These are phyloP conservation scores for Trypoxylon attenuatum DNA, from an alignment of 2,888 invertebrate genomes.

Conservation along the genomic window DNA sequence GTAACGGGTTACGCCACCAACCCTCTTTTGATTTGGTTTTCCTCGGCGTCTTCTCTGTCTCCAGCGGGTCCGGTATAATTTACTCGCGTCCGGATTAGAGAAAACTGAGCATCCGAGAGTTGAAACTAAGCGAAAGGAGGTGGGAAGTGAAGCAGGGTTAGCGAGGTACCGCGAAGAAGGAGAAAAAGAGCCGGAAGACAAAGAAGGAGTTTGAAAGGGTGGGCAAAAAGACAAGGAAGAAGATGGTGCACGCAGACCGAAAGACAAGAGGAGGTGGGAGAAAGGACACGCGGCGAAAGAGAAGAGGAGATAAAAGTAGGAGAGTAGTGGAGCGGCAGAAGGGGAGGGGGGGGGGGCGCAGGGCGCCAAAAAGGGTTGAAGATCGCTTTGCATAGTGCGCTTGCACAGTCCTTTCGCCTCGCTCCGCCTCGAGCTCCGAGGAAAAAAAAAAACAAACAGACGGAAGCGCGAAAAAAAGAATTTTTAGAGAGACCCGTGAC, in stretches of 20 bases:
- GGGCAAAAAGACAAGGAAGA: neutral
- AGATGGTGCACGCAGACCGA: neutral
- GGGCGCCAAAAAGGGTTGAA: constrained; percentile 65
- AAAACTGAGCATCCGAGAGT: constrained; percentile 3
- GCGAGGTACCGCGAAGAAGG: neutral
- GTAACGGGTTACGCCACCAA: constrained; percentile 48
- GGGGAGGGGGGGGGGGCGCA: constrained; percentile 39
- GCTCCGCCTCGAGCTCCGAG: constrained; percentile 41
- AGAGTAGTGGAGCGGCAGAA: constrained; percentile 40
- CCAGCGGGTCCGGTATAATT: constrained; percentile 54
- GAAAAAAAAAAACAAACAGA: constrained; percentile 65
- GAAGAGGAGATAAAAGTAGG: constrained; percentile 34
- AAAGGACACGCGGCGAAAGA: constrained; percentile 31
- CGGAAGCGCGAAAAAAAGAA: constrained; percentile 68
- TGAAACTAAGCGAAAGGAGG: constrained; percentile 1
- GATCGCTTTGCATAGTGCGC: constrained; percentile 65
- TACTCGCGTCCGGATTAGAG: constrained; percentile 51
- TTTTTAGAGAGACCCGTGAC: constrained; percentile 27
- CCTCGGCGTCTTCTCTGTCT: constrained; percentile 36
- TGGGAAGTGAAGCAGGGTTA: neutral
- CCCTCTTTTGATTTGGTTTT: constrained; percentile 61
- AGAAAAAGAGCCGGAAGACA: constrained; percentile 12
- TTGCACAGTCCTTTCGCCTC: constrained; percentile 6
- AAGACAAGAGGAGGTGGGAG: constrained; percentile 2
- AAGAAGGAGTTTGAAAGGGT: constrained; percentile 24